Evolutionary conservation across 2,113 vertebrate genomes (phyloP).

Genomic region (Etheostoma cragini): DNA sequence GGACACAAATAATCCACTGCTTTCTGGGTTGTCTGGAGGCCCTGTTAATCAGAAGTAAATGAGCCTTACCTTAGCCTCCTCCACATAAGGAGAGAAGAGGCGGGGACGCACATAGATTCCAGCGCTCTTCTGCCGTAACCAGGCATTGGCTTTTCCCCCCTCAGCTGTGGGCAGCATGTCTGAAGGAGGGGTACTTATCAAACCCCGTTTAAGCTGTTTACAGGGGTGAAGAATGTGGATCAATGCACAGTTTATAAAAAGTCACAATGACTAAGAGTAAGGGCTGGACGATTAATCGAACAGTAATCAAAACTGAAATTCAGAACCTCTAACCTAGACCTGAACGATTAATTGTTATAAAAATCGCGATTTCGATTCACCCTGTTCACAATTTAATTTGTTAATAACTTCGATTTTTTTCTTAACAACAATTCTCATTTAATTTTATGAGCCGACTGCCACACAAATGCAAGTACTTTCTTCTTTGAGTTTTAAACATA

Average conservation of each 20-base stretch:
- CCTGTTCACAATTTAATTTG: too few relatives aligned
- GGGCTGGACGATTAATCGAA: too few relatives aligned
- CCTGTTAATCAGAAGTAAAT: constrained; percentile 31
- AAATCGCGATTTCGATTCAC: too few relatives aligned
- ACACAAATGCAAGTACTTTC: too few relatives aligned
- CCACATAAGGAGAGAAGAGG: constrained; percentile 87
- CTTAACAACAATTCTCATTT: too few relatives aligned
- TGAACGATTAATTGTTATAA: too few relatives aligned
- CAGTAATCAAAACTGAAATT: too few relatives aligned
- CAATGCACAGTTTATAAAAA: constrained; percentile 36
- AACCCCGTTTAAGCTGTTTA: constrained; percentile 94
- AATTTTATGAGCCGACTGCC: too few relatives aligned
- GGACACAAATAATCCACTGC: constrained; percentile 19
- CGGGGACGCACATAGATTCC: constrained; percentile 95
- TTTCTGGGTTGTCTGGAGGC: constrained; percentile 2
- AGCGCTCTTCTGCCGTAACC: constrained; percentile 95
- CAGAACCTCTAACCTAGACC: too few relatives aligned
- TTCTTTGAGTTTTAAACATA: too few relatives aligned
- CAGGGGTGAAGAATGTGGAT: constrained; percentile 38
- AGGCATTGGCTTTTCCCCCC: constrained; percentile 95
- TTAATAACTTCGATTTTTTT: too few relatives aligned
- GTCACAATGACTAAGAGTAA: constrained; percentile 5
- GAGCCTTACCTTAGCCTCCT: constrained; percentile 95
- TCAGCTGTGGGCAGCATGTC: constrained; percentile 97
- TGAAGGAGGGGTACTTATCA: constrained; percentile 98